phyloP scores from a whole-genome alignment of 2,113 vertebrate species.

The Theristicus caerulescens region DNA sequence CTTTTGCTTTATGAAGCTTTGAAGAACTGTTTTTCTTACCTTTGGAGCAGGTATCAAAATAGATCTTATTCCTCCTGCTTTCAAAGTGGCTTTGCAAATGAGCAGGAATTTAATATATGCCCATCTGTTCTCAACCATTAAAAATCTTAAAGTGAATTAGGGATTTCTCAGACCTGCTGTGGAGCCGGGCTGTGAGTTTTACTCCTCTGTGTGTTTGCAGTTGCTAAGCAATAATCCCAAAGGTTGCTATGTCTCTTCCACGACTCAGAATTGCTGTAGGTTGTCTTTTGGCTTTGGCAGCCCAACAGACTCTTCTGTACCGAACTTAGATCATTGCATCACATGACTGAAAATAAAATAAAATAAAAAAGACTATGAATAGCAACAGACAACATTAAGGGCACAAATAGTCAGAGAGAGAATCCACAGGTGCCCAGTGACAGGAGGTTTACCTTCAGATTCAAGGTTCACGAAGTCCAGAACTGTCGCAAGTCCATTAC shows the following conservation, averaged over 20 bases:
- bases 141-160: constrained; percentile 43
- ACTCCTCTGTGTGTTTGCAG: constrained; percentile 53
- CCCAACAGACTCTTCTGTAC: constrained; percentile 32
- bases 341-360: constrained; percentile 20
- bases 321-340: background rate
- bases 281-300: constrained; percentile 50
- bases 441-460: background rate
- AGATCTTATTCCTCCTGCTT: constrained; percentile 25
- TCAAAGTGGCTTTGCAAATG: constrained; percentile 32
- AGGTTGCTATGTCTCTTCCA: constrained; percentile 47
- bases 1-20: background rate
- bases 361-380: background rate
- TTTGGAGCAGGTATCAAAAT: constrained; percentile 14
- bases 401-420: background rate
- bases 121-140: constrained; percentile 36
- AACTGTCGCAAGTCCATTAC: background rate
- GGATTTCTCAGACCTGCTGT: constrained; percentile 46
- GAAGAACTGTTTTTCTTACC: constrained; percentile 40
- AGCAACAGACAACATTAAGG: background rate
- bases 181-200: constrained; percentile 20
- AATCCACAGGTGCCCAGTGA: background rate
- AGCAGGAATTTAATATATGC: constrained; percentile 34
- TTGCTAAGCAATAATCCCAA: constrained; percentile 76
- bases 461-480: background rate
- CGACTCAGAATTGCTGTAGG: constrained; percentile 32